Conservation (phyloP, 2,888 invertebrate genomes). For the Tribolium freemani region DNA sequence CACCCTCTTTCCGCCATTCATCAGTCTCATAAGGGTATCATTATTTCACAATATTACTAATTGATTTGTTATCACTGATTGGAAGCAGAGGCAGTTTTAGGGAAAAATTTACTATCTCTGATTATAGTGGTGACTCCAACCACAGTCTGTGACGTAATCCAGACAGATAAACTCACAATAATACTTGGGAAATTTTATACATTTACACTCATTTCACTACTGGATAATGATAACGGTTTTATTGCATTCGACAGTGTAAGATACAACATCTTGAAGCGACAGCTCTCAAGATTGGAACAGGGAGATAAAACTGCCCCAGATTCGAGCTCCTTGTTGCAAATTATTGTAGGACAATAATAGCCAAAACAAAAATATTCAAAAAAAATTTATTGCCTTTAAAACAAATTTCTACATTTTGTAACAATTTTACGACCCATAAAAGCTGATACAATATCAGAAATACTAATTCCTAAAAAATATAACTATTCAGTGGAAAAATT, state of each 20-base stretch:
- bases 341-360: too few species aligned
- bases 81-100: background rate
- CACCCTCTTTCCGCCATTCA: conserved; percentile 20
- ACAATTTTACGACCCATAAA: too few species aligned
- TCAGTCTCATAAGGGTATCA: conserved; percentile 24
- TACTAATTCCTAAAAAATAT: too few species aligned
- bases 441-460: too few species aligned
- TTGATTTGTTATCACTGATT: conserved; percentile 14
- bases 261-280: background rate
- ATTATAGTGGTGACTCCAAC: background rate
- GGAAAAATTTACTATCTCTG: background rate
- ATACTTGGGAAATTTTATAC: background rate
- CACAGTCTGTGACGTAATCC: background rate
- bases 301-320: too few species aligned
- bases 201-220: background rate
- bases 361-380: too few species aligned
- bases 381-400: too few species aligned
- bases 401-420: too few species aligned
- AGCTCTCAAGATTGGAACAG: background rate
- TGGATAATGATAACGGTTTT: background rate
- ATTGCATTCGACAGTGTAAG: background rate
- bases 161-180: background rate
- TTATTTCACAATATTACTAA: conserved; percentile 18
- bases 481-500: too few species aligned
- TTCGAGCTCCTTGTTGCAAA: too few species aligned